A percentile compares a stretch with the other conserved stretches of the same genome.
Evolutionary conservation across 2,113 vertebrate species (phyloP).

Genomic region (Sander vitreus): DNA sequence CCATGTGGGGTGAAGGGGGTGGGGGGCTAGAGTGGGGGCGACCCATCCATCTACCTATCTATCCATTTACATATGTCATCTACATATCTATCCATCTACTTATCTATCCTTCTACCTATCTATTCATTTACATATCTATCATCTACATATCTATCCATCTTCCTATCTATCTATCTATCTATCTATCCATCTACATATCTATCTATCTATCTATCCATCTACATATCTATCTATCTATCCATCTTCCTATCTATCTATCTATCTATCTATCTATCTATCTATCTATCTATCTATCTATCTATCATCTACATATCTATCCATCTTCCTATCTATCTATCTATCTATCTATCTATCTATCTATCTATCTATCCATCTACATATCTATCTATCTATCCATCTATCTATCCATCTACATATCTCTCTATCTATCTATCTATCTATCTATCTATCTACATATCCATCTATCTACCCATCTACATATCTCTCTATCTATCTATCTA

Average conservation of each 20-base stretch:
- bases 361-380: not conserved
- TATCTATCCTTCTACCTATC: not conserved
- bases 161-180: not conserved
- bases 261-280: not conserved
- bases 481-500: not conserved
- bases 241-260: not conserved
- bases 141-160: not conserved
- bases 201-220: not conserved
- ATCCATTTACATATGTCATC: not conserved
- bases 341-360: not conserved
- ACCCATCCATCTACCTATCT: not conserved
- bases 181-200: not conserved
- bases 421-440: not conserved
- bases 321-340: not conserved
- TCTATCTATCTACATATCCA: not conserved
- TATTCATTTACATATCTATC: too few relatives aligned
- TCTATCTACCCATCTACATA: not conserved
- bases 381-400: not conserved
- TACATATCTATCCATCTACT: not conserved
- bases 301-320: not conserved
- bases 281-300: not conserved
- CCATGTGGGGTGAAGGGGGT: constrained; percentile 36
- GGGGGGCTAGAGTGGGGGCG: not conserved
- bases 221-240: not conserved
- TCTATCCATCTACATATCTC: not conserved